Base-by-base conservation (phyloP, 2,113 vertebrate genomes). In the Suncus etruscus region DNA sequence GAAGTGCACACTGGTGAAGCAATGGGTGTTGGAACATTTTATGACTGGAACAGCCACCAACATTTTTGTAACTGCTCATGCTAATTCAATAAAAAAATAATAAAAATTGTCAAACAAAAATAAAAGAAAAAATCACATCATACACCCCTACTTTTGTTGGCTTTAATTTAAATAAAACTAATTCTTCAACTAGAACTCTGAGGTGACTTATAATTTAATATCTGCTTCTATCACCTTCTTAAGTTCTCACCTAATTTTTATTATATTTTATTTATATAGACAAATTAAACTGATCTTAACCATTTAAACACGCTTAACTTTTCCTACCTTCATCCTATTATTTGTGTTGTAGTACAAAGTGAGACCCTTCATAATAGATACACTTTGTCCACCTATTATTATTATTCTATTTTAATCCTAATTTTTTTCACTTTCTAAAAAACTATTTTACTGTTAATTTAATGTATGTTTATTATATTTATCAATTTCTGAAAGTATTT, bases 401-500 rank as follows among this genome's bases (percentile, higher is more conserved):
- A 75, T 25, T 75, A 51, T 54, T 58, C 22, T 32, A 68, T 58
- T 77, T 90, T 29, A 86, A n/a, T 54, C 50, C 65, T 54, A 65
- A 16, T 54, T 51, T 90, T 63, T 54, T n/a, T 22, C 25, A 84
- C 47, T 65, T 58, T 79, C 15, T 65, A 54, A 84, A 92, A 73
- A 51, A 73, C 63, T 84, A 72, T 45, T 24, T 78, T 79, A 39
- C 11, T 4, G 77, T 77, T 82, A 22, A 11, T 88, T 66, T 73
- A 51, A 39, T 39, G 39, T 39, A 39, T 39, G 39, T 54, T 65
- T 74, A 68, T 66, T 65, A 16, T 54, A 51, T 90, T 63, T 54
- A 45, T 22, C 31, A 84, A 31, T 65, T 58, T 79, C 15, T 65
- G 68, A 84, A 92, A 73, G 51, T 50, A 73, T 51, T 72, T 84